These are phyloP conservation scores for Pandion haliaetus DNA, from an alignment of 2,113 vertebrate species.

Conservation along the genomic window DNA sequence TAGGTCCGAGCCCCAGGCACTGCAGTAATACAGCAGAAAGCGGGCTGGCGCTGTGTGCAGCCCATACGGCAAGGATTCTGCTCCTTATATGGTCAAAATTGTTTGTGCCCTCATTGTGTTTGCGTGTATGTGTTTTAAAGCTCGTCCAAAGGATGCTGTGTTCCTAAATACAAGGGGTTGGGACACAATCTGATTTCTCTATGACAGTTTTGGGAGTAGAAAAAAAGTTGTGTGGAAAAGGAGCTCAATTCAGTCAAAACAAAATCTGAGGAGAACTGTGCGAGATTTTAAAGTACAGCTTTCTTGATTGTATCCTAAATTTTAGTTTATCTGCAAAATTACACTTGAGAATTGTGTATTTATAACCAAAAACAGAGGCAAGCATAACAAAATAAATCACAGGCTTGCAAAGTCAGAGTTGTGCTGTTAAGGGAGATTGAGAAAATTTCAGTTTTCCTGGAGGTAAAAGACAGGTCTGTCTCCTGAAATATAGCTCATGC, in stretches of 20 bases:
- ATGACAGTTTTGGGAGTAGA: background rate
- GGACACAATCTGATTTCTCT: background rate
- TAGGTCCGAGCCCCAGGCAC: background rate
- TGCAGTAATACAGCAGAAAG: background rate
- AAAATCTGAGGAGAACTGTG: background rate
- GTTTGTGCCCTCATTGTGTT: background rate
- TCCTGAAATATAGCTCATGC: background rate
- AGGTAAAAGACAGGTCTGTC: background rate
- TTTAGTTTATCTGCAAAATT: background rate
- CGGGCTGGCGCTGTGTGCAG: accelerated
- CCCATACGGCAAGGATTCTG: background rate
- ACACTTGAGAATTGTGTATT: background rate
- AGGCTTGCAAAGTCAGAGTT: background rate
- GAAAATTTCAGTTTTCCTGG: background rate
- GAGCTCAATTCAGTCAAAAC: background rate
- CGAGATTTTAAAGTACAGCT: background rate
- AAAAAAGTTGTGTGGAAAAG: background rate
- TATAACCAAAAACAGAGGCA: background rate
- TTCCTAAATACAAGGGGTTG: background rate
- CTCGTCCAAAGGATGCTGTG: background rate
- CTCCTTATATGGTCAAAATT: background rate
- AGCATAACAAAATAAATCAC: background rate
- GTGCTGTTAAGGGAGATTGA: background rate
- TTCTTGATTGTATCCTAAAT: background rate
- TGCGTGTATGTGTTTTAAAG: background rate